Conservation (phyloP, 2,797 vertebrate genomes). For the Coilia nasus region DNA sequence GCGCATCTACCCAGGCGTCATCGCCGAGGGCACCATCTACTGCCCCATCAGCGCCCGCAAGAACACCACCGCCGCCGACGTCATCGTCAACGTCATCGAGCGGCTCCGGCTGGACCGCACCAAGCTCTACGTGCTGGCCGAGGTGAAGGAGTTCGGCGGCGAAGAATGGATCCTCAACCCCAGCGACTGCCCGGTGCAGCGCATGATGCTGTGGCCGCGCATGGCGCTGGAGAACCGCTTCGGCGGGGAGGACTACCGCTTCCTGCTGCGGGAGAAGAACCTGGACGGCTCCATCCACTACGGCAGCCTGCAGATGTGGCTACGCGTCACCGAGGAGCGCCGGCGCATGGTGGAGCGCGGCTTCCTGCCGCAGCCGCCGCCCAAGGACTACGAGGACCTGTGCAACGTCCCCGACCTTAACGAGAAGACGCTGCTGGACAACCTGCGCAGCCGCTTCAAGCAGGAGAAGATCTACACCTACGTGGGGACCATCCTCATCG, state of each 20-base stretch:
- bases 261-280: slow-evolving; percentile 95
- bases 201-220: slow-evolving; percentile 98
- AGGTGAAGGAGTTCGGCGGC: slow-evolving; percentile 98
- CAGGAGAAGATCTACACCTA: slow-evolving; percentile 99
- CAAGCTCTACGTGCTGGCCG: slow-evolving; percentile 92
- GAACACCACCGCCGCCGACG: slow-evolving; percentile 92
- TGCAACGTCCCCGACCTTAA: slow-evolving; percentile 91
- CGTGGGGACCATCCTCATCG: slow-evolving; percentile 94
- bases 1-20: slow-evolving; percentile 91
- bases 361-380: slow-evolving; percentile 89
- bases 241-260: slow-evolving; percentile 94
- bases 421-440: slow-evolving; percentile 94
- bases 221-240: slow-evolving; percentile 91
- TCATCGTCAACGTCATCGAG: slow-evolving; percentile 91
- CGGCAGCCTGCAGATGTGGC: slow-evolving; percentile 95
- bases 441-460: slow-evolving; percentile 91
- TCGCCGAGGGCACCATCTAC: slow-evolving; percentile 95
- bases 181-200: slow-evolving; percentile 92
- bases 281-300: slow-evolving; percentile 97
- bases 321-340: slow-evolving; percentile 90
- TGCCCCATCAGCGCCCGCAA: slow-evolving; percentile 92
- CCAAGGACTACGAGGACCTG: slow-evolving; percentile 88
- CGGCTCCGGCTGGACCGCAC: slow-evolving; percentile 89
- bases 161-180: slow-evolving; percentile 99
- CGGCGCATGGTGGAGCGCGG: slow-evolving; percentile 91